These are phyloP conservation scores for Laterallus jamaicensis DNA, from an alignment of 2,113 vertebrate species.

Conservation along the genomic window DNA sequence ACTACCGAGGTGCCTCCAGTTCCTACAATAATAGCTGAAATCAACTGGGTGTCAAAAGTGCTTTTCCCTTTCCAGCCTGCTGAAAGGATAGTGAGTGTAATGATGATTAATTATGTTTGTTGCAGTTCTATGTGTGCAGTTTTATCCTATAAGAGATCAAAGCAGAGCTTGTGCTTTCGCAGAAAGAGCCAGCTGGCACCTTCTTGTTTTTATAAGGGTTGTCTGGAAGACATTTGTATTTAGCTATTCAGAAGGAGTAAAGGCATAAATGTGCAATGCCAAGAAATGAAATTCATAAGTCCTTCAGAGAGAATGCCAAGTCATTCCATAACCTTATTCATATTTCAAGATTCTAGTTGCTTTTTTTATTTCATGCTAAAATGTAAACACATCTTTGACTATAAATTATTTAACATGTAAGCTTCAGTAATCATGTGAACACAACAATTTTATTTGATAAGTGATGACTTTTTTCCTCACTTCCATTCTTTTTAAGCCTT, in stretches of 20 bases:
- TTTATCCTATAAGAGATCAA: neutral
- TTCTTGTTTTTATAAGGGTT: slow-evolving; percentile 12
- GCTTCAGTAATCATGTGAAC: neutral
- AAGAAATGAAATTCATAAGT: neutral
- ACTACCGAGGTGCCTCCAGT: neutral
- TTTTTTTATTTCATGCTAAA: neutral
- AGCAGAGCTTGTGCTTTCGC: neutral
- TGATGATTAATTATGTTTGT: slow-evolving; percentile 25
- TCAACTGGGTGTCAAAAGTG: neutral
- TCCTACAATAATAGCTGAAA: neutral
- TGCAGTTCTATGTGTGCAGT: neutral
- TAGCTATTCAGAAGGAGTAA: neutral
- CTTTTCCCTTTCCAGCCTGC: neutral
- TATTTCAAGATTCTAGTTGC: neutral
- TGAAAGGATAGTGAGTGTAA: neutral
- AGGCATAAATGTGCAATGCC: slow-evolving; percentile 1
- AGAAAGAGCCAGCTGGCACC: neutral
- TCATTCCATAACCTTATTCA: neutral
- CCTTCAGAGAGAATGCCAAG: neutral
- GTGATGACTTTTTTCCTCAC: neutral
- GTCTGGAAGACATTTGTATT: neutral
- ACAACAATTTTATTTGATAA: neutral
- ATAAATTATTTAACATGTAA: neutral
- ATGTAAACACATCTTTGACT: neutral
- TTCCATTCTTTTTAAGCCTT: neutral